phyloP scores from a whole-genome alignment of 2,113 vertebrate species.

The Carollia perspicillata region DNA sequence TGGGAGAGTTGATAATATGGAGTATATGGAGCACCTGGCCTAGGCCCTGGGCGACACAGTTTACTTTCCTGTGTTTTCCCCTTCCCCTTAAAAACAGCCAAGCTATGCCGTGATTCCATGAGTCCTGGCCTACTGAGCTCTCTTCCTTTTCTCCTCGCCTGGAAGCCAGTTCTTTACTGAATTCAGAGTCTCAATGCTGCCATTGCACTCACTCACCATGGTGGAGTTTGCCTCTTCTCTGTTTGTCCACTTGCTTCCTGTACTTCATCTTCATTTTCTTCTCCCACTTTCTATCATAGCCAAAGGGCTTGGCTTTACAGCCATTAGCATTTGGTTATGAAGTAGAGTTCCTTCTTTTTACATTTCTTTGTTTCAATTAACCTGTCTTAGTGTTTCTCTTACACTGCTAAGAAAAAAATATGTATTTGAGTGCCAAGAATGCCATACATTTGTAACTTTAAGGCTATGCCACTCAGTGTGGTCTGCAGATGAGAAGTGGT shows the following conservation, averaged over 20 bases:
- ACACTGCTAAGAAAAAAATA: not conserved
- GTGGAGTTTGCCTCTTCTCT: not conserved
- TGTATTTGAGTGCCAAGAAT: too few species aligned
- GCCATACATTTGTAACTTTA: fast-evolving
- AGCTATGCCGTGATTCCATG: fast-evolving
- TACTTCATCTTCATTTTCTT: not conserved
- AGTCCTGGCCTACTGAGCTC: fast-evolving
- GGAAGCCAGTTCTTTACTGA: not conserved
- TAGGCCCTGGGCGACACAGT: fast-evolving
- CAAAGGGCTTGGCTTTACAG: not conserved
- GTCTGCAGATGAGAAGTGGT: not conserved
- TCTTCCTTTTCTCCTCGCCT: not conserved
- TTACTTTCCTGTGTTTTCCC: fast-evolving
- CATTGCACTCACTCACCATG: not conserved
- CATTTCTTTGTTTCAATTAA: not conserved
- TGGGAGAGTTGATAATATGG: not conserved
- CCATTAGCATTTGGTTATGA: not conserved
- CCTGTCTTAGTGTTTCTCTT: not conserved
- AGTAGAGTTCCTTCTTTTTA: not conserved
- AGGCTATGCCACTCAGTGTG: not conserved
- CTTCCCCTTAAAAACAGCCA: not conserved
- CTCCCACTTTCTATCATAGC: not conserved
- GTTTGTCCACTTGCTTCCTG: not conserved
- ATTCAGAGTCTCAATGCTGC: fast-evolving
- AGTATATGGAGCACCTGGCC: fast-evolving